Base-by-base conservation (phyloP, 2,113 vertebrate genomes). In the Leuciscus idus region DNA sequence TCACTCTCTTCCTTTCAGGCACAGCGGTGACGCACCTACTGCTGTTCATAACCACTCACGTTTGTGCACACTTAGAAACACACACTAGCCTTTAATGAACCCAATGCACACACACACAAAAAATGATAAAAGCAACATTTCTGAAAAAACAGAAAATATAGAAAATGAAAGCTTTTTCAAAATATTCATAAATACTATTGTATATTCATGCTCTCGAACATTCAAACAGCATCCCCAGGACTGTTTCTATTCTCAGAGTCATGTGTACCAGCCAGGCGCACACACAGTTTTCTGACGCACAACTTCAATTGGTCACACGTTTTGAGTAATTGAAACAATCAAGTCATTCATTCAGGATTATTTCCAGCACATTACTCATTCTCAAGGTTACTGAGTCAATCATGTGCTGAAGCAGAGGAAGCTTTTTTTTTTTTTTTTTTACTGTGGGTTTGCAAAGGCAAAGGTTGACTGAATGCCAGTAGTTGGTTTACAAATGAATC, bases 271-370 rank as follows among this genome's bases (percentile, higher is more conserved):
- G n/a, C 13, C 77, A 28, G 23, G 62, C 61, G 28, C 19, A 5
- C 81, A 48, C 61, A 62, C 33, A 64, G 13, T 50, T 83, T 17
- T 17, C 30, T 83, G 81, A 83, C 66, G 50, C 81, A 83, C 81
- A 26, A n/a, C 6, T 15, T 72, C 26, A 8, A 72, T 83, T 39
- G 46, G 81, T 83, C 81, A 72, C 66, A 73, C 66, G 57, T 12
- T 55, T 70, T 48, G 21, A 73, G 21, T 55, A 83, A 83, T 39
- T 83, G 48, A 21, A 83, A 83, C 81, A 83, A 73, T 72, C 30
- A 26, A 72, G 81, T 72, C 66, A 48, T 83, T 83, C 66, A 73
- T 83, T 83, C 81, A 72, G 23, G 21, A 83, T 83, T 57, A 83
- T 73, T 12, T 57, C 48, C 48, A 83, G 30, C 66, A 43, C 28